Evolutionary conservation across 2,888 invertebrate genomes (phyloP), one percentile per base, ranked within the genome.

Genomic region (Ectemnius lituratus): DNA sequence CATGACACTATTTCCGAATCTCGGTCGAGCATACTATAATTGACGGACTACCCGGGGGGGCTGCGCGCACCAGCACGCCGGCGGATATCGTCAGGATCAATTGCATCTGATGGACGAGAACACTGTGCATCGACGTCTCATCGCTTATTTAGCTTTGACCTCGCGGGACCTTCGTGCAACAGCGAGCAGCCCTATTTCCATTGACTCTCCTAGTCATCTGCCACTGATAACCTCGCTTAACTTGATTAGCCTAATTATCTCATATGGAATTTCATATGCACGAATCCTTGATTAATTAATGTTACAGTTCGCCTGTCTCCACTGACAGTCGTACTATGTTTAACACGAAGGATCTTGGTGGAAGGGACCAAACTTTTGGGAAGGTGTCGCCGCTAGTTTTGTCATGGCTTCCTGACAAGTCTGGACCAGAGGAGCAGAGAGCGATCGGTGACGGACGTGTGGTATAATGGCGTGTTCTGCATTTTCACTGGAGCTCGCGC

Each of bases 111-210:
- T 14, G 37, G 37, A 60, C 46, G 56, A 57, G 62, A 58, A 56
- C 68, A 46, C 37, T 59, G 67, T 67, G 73, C 69, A 62, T 67
- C 60, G 75, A 49, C 47, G 46, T 68, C 67, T 73, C 67, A 66
- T 73, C 58, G 52, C 59, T 79, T 78, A 76, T 79, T 79, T 70
- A 73, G 52, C 58, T 23, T 23, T 72, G 75, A 70, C 78, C 70
- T 56, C 67, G 62, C 46, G 59, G 8, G 20, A n/a, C 20, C 59
- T 67, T 60, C 18, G 61, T 63, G 59, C 23, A 52, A 69, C 69
- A 57, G 20, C 47, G 23, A 37, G 20, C 61, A 20, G 13, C 6
- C 60, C 62, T 37, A 14, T 11, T 57, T 49, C 52, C 13, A 45
- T 4, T 56, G 63, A 74, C 64, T 16, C n/a, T 14, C 37, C 67